A percentile compares a stretch with the other conserved stretches of the same genome.
phyloP scores from a whole-genome alignment of 2,888 invertebrate genomes.

The Drosophila meridiana region DNA sequence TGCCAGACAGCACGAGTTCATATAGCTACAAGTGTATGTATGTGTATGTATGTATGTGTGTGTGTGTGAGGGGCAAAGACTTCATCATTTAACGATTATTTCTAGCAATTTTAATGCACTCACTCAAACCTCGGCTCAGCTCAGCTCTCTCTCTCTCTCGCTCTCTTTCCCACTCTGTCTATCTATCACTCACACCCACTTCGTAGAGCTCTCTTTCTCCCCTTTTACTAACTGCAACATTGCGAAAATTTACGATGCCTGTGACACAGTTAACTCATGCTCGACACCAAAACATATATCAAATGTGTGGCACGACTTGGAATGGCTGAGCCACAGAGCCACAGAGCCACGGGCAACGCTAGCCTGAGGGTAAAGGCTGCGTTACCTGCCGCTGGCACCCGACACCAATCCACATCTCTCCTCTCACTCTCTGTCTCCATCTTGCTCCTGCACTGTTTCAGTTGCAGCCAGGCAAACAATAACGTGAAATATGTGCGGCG shows the following conservation, averaged over 20 bases:
- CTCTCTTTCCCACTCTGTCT: background rate
- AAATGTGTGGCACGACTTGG: slow-evolving; percentile 78
- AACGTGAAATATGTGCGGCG: slow-evolving; percentile 80
- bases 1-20: slow-evolving; percentile 43
- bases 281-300: slow-evolving; percentile 80
- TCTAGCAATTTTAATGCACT: slow-evolving; percentile 77
- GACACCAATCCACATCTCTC: slow-evolving; percentile 13
- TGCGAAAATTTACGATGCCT: slow-evolving; percentile 80
- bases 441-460: slow-evolving; percentile 23
- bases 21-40: slow-evolving; percentile 23
- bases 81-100: slow-evolving; percentile 79
- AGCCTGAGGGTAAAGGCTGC: slow-evolving; percentile 53
- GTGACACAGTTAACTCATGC: slow-evolving; percentile 80
- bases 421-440: background rate
- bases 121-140: slow-evolving; percentile 34
- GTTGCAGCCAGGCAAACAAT: slow-evolving; percentile 64
- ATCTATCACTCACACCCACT: background rate
- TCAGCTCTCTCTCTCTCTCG: background rate
- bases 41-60: slow-evolving; percentile 1
- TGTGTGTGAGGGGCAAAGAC: slow-evolving; percentile 50
- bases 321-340: slow-evolving; percentile 42
- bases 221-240: slow-evolving; percentile 48
- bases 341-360: slow-evolving; percentile 18
- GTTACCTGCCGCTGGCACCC: slow-evolving; percentile 62
- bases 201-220: background rate